These are phyloP conservation scores for Scrobipalpa costella DNA, from an alignment of 2,888 invertebrate genomes.

Conservation along the genomic window DNA sequence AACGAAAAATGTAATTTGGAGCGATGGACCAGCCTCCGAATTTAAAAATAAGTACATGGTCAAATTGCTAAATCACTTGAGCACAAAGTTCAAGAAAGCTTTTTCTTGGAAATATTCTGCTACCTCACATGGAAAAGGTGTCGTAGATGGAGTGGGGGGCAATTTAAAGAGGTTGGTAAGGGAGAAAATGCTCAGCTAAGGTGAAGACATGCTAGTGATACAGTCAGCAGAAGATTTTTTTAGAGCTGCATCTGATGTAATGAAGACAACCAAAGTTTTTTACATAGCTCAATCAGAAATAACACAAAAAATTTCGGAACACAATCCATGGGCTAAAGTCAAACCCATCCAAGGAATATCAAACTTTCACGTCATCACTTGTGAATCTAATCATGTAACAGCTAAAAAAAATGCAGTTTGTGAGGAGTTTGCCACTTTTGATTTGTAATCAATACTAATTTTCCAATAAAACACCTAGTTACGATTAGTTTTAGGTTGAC, in stretches of 20 bases:
- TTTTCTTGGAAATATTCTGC: constrained; percentile 16
- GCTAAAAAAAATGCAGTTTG: constrained; percentile 5
- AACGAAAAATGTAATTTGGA: constrained; percentile 14
- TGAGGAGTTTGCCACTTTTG: neutral
- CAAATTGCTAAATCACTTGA: constrained; percentile 11
- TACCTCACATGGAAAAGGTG: constrained; percentile 22
- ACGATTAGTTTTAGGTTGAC: too few species aligned
- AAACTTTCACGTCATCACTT: constrained; percentile 18
- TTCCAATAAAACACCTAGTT: neutral
- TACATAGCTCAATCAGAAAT: constrained; percentile 13
- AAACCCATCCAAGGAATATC: constrained; percentile 12
- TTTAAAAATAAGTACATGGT: constrained; percentile 22
- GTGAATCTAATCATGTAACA: neutral
- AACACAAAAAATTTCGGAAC: neutral
- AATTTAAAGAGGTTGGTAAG: constrained; percentile 18
- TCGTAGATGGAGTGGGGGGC: constrained; percentile 18
- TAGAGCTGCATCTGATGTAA: constrained; percentile 6
- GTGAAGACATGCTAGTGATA: constrained; percentile 9
- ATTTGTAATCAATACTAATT: constrained; percentile 3
- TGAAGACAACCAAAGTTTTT: constrained; percentile 12
- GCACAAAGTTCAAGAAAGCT: constrained; percentile 1
- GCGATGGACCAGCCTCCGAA: constrained; percentile 17
- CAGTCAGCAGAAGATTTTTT: constrained; percentile 19
- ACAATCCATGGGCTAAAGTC: constrained; percentile 5
- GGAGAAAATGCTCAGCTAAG: constrained; percentile 15